phyloP scores from a whole-genome alignment of 2,888 invertebrate genomes.

The Liodrosophila aerea region DNA sequence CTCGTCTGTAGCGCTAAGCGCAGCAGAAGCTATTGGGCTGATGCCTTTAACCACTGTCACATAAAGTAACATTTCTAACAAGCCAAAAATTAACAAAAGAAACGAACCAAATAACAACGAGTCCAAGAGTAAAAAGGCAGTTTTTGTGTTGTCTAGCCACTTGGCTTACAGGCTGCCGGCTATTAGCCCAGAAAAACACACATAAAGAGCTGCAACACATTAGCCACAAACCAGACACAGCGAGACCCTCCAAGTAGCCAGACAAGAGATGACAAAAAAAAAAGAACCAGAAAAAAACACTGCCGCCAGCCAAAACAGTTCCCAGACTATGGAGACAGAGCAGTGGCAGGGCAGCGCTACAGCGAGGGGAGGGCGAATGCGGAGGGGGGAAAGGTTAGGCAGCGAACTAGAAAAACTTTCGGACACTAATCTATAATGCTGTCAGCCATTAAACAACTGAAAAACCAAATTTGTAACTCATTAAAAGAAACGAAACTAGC shows the following conservation, averaged over 20 bases:
- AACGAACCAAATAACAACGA: background rate
- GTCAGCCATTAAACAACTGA: slow-evolving; percentile 75
- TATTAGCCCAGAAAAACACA: slow-evolving; percentile 73
- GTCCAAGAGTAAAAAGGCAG: background rate
- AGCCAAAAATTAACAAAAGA: slow-evolving; percentile 49
- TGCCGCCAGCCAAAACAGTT: slow-evolving; percentile 65
- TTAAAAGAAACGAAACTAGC: slow-evolving; percentile 66
- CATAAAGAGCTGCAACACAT: slow-evolving; percentile 60
- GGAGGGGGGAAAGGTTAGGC: slow-evolving; percentile 1
- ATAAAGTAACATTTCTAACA: slow-evolving; percentile 59
- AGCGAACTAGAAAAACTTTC: slow-evolving; percentile 63
- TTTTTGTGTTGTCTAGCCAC: slow-evolving; percentile 26
- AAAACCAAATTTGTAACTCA: slow-evolving; percentile 77
- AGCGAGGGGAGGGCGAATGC: background rate
- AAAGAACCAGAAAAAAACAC: slow-evolving; percentile 35
- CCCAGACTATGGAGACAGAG: slow-evolving; percentile 41
- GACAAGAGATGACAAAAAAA: slow-evolving; percentile 35
- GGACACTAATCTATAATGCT: slow-evolving; percentile 74
- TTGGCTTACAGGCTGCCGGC: slow-evolving; percentile 53
- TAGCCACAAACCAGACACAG: slow-evolving; percentile 38
- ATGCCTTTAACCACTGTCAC: slow-evolving; percentile 43
- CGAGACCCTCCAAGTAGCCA: slow-evolving; percentile 64
- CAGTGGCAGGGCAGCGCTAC: background rate
- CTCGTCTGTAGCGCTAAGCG: slow-evolving; percentile 26
- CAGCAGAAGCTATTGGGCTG: slow-evolving; percentile 30